Evolutionary conservation across 1,140 invertebrate genomes (phyloP).

Genomic region (Sesamia nonagrioides): DNA sequence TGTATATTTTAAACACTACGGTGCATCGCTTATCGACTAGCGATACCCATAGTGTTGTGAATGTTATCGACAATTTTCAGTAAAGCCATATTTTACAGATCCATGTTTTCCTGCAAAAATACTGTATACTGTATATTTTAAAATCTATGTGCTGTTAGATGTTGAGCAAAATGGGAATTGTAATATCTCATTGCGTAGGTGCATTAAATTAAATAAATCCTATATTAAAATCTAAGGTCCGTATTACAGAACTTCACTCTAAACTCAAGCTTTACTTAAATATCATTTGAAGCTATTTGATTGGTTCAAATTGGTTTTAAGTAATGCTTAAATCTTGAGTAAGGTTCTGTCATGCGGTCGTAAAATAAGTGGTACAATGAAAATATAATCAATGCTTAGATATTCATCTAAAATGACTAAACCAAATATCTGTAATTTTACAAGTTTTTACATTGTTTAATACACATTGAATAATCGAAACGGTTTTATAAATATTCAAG

Average conservation of each 20-base stretch:
- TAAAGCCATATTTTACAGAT: neutral
- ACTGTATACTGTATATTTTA: conserved; percentile 17
- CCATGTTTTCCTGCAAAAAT: neutral
- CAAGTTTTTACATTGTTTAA: neutral
- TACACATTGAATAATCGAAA: neutral
- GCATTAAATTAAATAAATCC: neutral
- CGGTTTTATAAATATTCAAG: neutral
- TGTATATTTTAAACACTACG: conserved; percentile 14
- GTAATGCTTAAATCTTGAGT: too few relatives aligned
- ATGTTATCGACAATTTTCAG: conserved; percentile 19
- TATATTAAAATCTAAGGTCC: neutral
- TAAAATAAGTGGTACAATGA: neutral
- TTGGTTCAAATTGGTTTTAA: too few relatives aligned
- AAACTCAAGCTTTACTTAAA: too few relatives aligned
- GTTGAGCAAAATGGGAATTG: neutral
- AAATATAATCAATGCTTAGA: neutral
- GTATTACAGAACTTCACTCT: too few relatives aligned
- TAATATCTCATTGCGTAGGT: conserved; percentile 14
- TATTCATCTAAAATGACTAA: neutral
- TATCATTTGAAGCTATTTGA: too few relatives aligned
- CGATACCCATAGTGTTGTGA: conserved; percentile 5
- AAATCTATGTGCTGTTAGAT: conserved; percentile 14
- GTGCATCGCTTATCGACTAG: conserved; percentile 1
- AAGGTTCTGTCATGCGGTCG: too few relatives aligned
- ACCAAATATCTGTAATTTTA: conserved; percentile 18